phyloP scores from a whole-genome alignment of 1,140 invertebrate genomes.

The Ganaspis sp. region DNA sequence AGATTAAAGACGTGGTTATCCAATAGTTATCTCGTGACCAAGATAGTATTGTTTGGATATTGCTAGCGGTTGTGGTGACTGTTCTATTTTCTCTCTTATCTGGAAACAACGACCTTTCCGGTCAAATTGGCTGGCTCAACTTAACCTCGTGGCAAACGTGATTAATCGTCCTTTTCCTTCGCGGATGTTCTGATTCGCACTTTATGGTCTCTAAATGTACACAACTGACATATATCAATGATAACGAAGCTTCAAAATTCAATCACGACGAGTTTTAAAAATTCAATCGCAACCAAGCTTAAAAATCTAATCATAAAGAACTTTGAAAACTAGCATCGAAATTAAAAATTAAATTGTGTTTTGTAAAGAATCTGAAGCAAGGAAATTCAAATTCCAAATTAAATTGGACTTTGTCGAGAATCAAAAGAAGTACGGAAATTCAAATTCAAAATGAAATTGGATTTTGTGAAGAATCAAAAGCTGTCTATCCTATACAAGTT shows the following conservation, averaged over 20 bases:
- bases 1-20: background rate
- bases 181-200: conserved; percentile 42
- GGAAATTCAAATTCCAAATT: too few species aligned
- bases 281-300: background rate
- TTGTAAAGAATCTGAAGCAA: too few species aligned
- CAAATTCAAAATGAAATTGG: too few species aligned
- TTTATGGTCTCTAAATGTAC: conserved; percentile 31
- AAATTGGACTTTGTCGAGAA: too few species aligned
- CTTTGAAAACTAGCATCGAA: too few species aligned
- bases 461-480: too few species aligned
- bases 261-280: conserved; percentile 49
- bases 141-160: conserved; percentile 60
- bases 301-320: too few species aligned
- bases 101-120: conserved; percentile 66
- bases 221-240: conserved; percentile 41
- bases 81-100: conserved; percentile 57
- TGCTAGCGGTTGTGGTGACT: conserved; percentile 50
- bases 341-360: too few species aligned
- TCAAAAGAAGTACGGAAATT: too few species aligned
- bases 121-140: conserved; percentile 63
- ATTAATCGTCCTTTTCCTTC: conserved; percentile 66
- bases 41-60: conserved; percentile 31
- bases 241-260: conserved; percentile 63
- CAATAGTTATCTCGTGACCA: background rate
- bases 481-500: too few species aligned